A percentile compares a stretch with the other conserved stretches of the same genome.
Evolutionary conservation across 2,797 vertebrate species (phyloP).

Genomic region (Mormyrus hasselquistii): DNA sequence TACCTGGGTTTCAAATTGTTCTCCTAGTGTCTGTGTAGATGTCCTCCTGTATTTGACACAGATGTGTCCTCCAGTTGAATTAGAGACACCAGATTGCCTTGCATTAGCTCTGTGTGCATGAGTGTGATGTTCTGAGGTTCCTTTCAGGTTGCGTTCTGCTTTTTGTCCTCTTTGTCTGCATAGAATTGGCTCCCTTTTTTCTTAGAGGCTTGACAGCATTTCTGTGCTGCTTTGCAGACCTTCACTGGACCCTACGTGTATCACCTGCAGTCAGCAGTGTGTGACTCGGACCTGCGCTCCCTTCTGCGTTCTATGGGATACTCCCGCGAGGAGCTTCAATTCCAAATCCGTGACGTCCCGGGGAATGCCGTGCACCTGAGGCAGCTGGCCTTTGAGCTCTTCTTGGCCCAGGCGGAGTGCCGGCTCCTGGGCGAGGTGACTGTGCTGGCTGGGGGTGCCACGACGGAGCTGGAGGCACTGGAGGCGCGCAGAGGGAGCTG

Average conservation of each 20-base stretch:
- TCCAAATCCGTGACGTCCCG: conserved; percentile 58
- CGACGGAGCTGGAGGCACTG: conserved; percentile 80
- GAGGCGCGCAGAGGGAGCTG: conserved; percentile 73
- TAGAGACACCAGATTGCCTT: neutral
- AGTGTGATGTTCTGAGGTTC: neutral
- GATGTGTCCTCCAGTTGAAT: neutral
- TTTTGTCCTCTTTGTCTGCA: neutral
- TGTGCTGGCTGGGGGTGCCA: conserved; percentile 79
- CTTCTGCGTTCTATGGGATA: conserved; percentile 90
- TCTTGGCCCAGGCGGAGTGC: conserved; percentile 88
- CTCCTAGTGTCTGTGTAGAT: neutral
- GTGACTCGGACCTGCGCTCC: conserved; percentile 76
- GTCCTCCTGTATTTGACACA: neutral
- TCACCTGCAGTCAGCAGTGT: conserved; percentile 82
- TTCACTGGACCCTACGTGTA: conserved; percentile 97
- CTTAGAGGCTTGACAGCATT: neutral
- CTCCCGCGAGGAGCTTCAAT: conserved; percentile 72
- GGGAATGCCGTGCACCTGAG: conserved; percentile 58
- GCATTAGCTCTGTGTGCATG: neutral
- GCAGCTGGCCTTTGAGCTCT: conserved; percentile 85
- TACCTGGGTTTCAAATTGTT: neutral
- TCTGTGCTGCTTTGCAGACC: conserved; percentile 61
- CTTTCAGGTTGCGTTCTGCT: neutral
- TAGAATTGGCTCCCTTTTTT: neutral
- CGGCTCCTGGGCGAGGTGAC: conserved; percentile 87